phyloP scores from a whole-genome alignment of 1,140 invertebrate species.

The Frieseomelitta varia region DNA sequence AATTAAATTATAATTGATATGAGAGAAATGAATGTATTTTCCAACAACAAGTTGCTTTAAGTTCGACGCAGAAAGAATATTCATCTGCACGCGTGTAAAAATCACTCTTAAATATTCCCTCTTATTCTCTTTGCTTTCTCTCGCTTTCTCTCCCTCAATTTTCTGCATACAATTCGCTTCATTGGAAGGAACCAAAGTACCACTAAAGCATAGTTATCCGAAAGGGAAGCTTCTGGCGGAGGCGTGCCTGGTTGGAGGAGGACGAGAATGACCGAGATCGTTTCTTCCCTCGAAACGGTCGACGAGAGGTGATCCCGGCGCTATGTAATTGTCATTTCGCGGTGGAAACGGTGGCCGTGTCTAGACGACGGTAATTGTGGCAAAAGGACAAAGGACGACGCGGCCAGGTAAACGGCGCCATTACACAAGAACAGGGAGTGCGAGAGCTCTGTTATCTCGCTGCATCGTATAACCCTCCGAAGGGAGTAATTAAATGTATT shows the following conservation, averaged over 20 bases:
- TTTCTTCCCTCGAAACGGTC: slow-evolving; percentile 49
- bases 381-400: slow-evolving; percentile 63
- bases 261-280: not conserved
- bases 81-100: too few species aligned
- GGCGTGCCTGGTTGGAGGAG: slow-evolving; percentile 3
- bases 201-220: not conserved
- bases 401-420: slow-evolving; percentile 57
- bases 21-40: too few species aligned
- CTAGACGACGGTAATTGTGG: slow-evolving; percentile 70
- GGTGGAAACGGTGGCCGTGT: slow-evolving; percentile 54
- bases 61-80: too few species aligned
- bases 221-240: slow-evolving; percentile 16
- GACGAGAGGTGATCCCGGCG: slow-evolving; percentile 44
- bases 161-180: not conserved
- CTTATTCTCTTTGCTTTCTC: too few species aligned
- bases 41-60: too few species aligned
- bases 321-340: slow-evolving; percentile 69
- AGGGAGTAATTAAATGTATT: slow-evolving; percentile 64
- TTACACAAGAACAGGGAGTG: not conserved
- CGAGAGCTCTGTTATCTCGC: not conserved
- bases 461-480: slow-evolving; percentile 1
- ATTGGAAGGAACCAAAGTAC: not conserved
- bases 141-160: too few species aligned
- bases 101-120: too few species aligned
- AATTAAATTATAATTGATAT: too few species aligned